These are phyloP conservation scores for Cephus sareptanus DNA, from an alignment of 2,888 invertebrate genomes.

Conservation along the genomic window DNA sequence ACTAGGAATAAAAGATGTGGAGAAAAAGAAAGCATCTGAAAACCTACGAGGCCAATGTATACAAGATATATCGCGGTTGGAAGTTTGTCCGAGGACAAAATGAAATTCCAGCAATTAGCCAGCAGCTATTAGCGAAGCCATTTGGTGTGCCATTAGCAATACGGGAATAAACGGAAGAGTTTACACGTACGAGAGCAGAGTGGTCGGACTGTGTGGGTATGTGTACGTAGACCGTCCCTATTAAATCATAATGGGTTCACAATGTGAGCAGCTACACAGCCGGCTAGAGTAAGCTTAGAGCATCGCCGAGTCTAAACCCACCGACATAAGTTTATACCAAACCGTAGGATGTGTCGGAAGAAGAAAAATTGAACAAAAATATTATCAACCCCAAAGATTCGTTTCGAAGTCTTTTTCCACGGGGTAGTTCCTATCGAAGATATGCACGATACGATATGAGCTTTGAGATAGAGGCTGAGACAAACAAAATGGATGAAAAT, in stretches of 20 bases:
- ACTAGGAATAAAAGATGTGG: too few species aligned
- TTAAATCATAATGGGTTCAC: slow-evolving; percentile 61
- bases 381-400: neutral
- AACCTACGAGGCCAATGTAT: neutral
- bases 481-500: neutral
- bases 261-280: slow-evolving; percentile 53
- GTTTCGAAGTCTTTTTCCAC: neutral
- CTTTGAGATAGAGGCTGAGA: neutral
- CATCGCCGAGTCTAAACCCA: neutral
- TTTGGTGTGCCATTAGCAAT: slow-evolving; percentile 48
- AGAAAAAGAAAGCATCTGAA: neutral
- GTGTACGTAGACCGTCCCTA: slow-evolving; percentile 37
- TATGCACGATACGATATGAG: too few species aligned
- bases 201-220: neutral
- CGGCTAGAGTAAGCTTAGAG: slow-evolving; percentile 47
- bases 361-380: neutral
- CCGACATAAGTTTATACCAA: neutral
- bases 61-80: neutral
- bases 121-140: slow-evolving; percentile 47
- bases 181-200: slow-evolving; percentile 27
- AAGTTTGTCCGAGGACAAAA: slow-evolving; percentile 8
- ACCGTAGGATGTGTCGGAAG: neutral
- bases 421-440: neutral
- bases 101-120: slow-evolving; percentile 44
- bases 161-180: slow-evolving; percentile 40